Conservation (phyloP, 2,797 vertebrate genomes). For the Dendrocincla fuliginosa region DNA sequence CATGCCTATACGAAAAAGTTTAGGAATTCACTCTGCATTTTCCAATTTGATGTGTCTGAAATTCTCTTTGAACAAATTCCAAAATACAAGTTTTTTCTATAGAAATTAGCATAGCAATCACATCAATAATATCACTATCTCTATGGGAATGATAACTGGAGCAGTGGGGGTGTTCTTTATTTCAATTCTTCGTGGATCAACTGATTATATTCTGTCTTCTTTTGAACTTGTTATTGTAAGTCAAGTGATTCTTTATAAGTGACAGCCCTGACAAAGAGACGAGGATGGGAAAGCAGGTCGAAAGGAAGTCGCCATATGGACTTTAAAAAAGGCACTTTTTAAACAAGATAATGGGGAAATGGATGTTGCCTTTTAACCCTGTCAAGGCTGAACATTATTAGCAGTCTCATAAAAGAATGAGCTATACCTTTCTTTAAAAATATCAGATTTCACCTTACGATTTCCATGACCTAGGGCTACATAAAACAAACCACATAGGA, state of each 20-base stretch:
- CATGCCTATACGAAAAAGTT: conserved; percentile 86
- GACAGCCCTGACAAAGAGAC: conserved; percentile 95
- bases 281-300: conserved; percentile 93
- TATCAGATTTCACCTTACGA: conserved; percentile 37
- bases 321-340: conserved; percentile 92
- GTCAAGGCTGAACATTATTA: conserved; percentile 41
- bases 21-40: conserved; percentile 84
- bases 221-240: conserved; percentile 98
- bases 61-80: conserved; percentile 89
- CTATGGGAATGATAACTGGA: conserved; percentile 93
- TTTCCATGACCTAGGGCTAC: conserved; percentile 17
- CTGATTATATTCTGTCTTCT: conserved; percentile 93
- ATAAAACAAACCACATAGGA: not conserved
- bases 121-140: conserved; percentile 95
- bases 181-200: conserved; percentile 95
- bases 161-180: conserved; percentile 94
- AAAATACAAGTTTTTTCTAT: conserved; percentile 84
- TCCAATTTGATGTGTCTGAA: conserved; percentile 88
- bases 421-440: not conserved
- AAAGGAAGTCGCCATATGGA: conserved; percentile 98
- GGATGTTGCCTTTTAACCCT: conserved; percentile 76
- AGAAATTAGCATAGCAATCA: conserved; percentile 94
- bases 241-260: conserved; percentile 99
- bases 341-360: conserved; percentile 83
- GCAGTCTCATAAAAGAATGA: conserved; percentile 41